Percentiles rank a stretch among this genome's conserved stretches.
Evolutionary conservation across 1,140 invertebrate genomes (phyloP).

Genomic region (Oryzaephilus surinamensis): DNA sequence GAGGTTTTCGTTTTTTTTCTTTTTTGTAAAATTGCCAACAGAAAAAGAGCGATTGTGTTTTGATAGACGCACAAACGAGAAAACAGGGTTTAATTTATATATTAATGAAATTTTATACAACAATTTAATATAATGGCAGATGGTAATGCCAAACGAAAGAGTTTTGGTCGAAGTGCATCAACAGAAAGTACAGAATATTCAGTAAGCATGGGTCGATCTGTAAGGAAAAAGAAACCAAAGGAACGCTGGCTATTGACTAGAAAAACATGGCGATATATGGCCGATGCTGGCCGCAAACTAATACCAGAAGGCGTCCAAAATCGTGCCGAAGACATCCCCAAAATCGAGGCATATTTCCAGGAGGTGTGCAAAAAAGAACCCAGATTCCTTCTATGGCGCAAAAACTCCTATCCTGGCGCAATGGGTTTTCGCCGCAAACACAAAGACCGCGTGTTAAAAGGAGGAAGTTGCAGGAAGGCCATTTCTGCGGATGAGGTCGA

Average conservation of each 20-base stretch:
- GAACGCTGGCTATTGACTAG: constrained; percentile 77
- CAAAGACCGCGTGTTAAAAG: constrained; percentile 45
- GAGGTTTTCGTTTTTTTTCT: neutral
- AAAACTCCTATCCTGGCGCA: constrained; percentile 65
- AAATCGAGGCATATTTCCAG: constrained; percentile 75
- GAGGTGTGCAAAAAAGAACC: constrained; percentile 66
- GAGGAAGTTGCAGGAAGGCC: constrained; percentile 52
- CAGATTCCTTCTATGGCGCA: constrained; percentile 69
- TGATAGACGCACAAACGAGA: too few species aligned
- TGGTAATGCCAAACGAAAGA: constrained; percentile 27
- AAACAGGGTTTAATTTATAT: too few species aligned
- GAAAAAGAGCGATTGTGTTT: too few species aligned
- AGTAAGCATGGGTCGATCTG: constrained; percentile 40
- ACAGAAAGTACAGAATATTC: constrained; percentile 31
- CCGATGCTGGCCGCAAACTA: constrained; percentile 72
- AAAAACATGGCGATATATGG: constrained; percentile 85
- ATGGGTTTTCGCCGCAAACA: constrained; percentile 44
- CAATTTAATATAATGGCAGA: constrained; percentile 23
- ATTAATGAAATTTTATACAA: too few species aligned
- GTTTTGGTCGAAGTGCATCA: constrained; percentile 27
- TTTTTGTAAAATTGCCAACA: too few species aligned
- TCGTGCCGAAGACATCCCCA: constrained; percentile 59
- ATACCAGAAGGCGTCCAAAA: constrained; percentile 66
- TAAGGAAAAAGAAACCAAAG: constrained; percentile 43
- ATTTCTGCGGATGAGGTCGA: constrained; percentile 53